Conservation (phyloP, 2,113 vertebrate genomes). For the chimpanzee (Pan troglodytes) region NHGRI_mPanTro3-v2.1_pri NC_072403.2:70314501-70315000, state of each 20-base stretch:
- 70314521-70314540: too few relatives aligned
- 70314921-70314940: neutral
- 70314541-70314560: too few relatives aligned
- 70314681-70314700: too few relatives aligned
- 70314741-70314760: neutral
- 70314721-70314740: too few relatives aligned
- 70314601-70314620: too few relatives aligned
- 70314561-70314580: too few relatives aligned
- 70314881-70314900: rapidly evolving
- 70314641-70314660: too few relatives aligned
- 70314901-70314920: neutral
- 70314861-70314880: neutral
- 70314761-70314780: neutral
- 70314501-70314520: too few relatives aligned
- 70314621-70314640: too few relatives aligned
- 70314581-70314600: too few relatives aligned
- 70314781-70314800: neutral
- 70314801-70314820: neutral
- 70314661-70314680: too few relatives aligned
- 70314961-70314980: neutral
- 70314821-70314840: neutral
- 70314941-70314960: neutral
- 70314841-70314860: neutral
- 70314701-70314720: too few relatives aligned
- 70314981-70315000: neutral